Base-by-base conservation (phyloP, 2,113 vertebrate species). In the Lepisosteus oculatus region DNA sequence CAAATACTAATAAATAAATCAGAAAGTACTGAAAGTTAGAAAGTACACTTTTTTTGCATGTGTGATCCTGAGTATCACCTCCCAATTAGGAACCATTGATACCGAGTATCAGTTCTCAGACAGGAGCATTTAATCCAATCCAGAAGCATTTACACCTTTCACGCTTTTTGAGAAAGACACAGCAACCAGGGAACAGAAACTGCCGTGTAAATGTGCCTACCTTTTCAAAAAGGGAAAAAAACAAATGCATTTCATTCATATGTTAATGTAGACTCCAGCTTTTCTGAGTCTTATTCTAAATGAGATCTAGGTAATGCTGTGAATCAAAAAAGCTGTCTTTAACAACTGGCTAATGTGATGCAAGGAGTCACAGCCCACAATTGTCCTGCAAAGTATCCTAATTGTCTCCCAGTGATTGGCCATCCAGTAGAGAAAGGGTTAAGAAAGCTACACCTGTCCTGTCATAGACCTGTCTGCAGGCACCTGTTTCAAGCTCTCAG, bases 381-480 rank as follows among this genome's bases (percentile, higher is more conserved):
- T 87, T 89, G 81, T 84, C 72, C 83, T 85, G 85, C 79, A 78
- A 83, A 88, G 71, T 47, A 61, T 3, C 63, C 15, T 55, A 68
- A 68, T 61, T 72, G 80, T 87, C 86, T 85, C 84, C 83, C 76
- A 77, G n/a, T 54, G 54, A 57, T 13, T 12, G 42, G 14, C 47
- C 67, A 43, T 51, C 78, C 81, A 78, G 79, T 55, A 70, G 9
- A 43, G 72, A 47, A 83, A 85, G 84, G 67, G 84, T 87, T 89
- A 88, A 86, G 65, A 61, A 74, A 63, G 68, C 76, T 80, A 83
- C 90, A 92, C 90, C 90, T 92, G 90, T 91, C 83, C 85, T 83
- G 86, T 89, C 85, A 85, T 85, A 83, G 89, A 93, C 91, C 88
- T 93, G 91, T 89, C 79, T 83, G 62, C 62, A 64, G 62, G 62